A percentile compares a stretch with the other conserved stretches of the same genome.
Conservation (phyloP, 2,797 vertebrate genomes). For the Psittacula echo region DNA sequence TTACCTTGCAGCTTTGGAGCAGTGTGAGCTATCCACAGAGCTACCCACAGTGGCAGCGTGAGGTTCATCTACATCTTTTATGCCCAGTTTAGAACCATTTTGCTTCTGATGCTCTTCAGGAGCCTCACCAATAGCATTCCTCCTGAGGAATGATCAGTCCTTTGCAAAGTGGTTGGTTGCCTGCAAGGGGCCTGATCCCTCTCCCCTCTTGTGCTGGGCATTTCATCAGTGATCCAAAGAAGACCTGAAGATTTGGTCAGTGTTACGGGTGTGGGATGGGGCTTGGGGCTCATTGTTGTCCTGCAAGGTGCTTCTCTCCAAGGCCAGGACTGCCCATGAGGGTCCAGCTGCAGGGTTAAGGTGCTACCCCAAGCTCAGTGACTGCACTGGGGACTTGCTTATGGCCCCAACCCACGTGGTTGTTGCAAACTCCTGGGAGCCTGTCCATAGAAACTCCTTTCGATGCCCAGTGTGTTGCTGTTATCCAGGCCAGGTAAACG, state of each 20-base stretch:
- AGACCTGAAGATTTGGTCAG: not conserved
- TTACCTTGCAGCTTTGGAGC: not conserved
- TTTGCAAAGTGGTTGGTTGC: not conserved
- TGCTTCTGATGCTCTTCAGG: not conserved
- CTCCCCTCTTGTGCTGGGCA: not conserved
- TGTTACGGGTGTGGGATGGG: not conserved
- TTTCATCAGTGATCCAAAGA: not conserved
- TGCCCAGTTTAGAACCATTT: accelerated
- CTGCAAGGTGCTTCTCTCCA: not conserved
- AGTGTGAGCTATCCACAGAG: accelerated
- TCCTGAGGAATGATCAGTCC: not conserved
- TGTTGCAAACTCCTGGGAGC: not conserved
- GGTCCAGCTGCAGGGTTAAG: not conserved
- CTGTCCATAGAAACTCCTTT: not conserved
- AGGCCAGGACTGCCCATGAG: not conserved
- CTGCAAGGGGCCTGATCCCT: not conserved
- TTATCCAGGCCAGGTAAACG: not conserved
- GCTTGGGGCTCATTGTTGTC: not conserved
- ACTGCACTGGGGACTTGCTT: not conserved
- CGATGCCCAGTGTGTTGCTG: accelerated
- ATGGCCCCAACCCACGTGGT: accelerated
- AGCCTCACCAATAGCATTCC: not conserved
- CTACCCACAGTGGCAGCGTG: accelerated
- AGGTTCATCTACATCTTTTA: not conserved
- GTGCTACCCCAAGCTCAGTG: not conserved